These are phyloP conservation scores for Leucoraja ocellata DNA, from an alignment of 2,797 vertebrate genomes.

Conservation along the genomic window DNA sequence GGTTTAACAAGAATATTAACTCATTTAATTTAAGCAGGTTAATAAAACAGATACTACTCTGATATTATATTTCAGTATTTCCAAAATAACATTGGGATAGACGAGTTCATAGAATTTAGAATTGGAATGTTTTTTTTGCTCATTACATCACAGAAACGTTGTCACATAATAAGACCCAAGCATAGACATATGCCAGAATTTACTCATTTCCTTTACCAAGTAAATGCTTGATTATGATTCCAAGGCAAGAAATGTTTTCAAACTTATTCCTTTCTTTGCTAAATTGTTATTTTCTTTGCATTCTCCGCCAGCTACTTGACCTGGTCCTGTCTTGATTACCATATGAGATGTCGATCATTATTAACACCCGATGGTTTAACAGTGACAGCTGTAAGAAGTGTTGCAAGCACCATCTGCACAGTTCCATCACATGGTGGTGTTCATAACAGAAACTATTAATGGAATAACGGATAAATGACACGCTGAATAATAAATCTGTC, in stretches of 20 bases:
- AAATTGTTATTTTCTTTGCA: neutral
- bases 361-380: slow-evolving; percentile 13
- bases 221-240: neutral
- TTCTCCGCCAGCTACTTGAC: neutral
- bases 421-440: neutral
- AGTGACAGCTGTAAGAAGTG: slow-evolving; percentile 14
- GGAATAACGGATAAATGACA: slow-evolving; percentile 37
- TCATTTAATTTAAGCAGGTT: neutral
- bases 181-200: no score
- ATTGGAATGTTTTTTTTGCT: neutral
- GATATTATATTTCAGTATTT: neutral
- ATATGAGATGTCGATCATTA: slow-evolving; percentile 11
- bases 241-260: neutral
- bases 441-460: slow-evolving; percentile 36
- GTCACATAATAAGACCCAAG: neutral
- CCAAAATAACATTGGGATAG: neutral
- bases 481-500: slow-evolving; percentile 36
- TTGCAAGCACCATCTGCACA: slow-evolving; percentile 30
- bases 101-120: neutral
- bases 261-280: neutral
- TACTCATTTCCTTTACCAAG: no score
- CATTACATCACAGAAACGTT: neutral
- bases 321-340: neutral
- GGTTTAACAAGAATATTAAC: neutral
- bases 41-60: neutral